Conservation (phyloP, 2,113 vertebrate genomes). For the Natator depressus region DNA sequence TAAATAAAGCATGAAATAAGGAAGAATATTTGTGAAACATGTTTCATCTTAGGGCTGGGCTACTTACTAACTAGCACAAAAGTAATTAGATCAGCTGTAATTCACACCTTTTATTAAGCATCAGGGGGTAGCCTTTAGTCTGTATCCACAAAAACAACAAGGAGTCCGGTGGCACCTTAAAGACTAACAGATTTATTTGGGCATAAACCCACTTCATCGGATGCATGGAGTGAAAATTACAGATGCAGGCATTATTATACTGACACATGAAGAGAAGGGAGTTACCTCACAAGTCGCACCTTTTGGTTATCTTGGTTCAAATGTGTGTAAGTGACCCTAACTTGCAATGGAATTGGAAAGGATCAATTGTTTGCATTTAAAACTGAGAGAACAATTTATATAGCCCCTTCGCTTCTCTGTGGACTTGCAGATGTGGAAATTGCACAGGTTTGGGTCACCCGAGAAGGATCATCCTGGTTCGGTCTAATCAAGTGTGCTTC, state of each 20-base stretch:
- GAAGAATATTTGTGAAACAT: background rate
- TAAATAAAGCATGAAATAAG: background rate
- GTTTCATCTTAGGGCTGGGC: background rate
- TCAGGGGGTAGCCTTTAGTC: too few species aligned
- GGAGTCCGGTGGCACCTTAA: too few species aligned
- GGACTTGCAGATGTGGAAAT: background rate
- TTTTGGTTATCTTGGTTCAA: background rate
- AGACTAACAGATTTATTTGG: too few species aligned
- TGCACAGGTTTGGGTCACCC: background rate
- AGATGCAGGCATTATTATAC: too few species aligned
- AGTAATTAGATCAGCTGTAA: background rate
- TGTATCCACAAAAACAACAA: too few species aligned
- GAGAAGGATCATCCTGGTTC: background rate
- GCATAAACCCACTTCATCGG: too few species aligned
- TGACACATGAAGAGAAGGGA: too few species aligned
- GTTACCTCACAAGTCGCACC: background rate
- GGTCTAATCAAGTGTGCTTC: background rate
- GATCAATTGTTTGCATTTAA: constrained; percentile 13
- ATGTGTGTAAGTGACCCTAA: background rate
- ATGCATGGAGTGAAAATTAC: too few species aligned
- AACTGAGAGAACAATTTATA: background rate
- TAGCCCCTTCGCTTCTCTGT: background rate
- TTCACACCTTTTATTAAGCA: background rate
- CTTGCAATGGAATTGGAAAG: background rate
- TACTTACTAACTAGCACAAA: background rate